Base-by-base conservation (phyloP, 37 sponge, comb jelly and placozoan genomes). In the Tethya wilhelma region DNA sequence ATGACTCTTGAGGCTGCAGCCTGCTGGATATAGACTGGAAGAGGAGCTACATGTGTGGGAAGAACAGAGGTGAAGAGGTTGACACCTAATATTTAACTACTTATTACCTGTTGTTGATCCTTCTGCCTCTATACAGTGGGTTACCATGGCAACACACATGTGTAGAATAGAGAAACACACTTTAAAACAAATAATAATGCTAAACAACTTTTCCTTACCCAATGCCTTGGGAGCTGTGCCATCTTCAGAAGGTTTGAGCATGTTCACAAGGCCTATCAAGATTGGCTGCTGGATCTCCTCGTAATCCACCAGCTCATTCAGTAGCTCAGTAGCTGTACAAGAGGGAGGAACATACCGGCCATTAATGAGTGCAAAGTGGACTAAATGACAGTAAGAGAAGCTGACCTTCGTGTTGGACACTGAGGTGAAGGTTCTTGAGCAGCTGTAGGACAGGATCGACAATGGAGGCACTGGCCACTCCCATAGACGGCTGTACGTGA, bases 381-480 rank as follows among this genome's bases (percentile, higher is more conserved):
- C n/a, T n/a, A n/a, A n/a, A n/a, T n/a, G n/a, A 11, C 64, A 38
- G 30, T 19, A 38, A 20, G 1, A 22, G 14, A 17, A 0, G n/a
- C 56, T 38, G 46, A 93, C 96, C 97, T 86, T 98, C 99, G 56
- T 87, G 83, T 66, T 98, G 99, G 4, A 96, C 90, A 40, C 86
- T 89, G 0, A 86, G 64, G 67, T 98, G 89, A n/a, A 90, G 60
- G 67, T 86, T 96, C 56, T 82, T 86, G 58, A 98, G 77, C 36
- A 98, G 78, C 41, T 77, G 77, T 40, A 96, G 84, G 14, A 77
- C 70, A 56, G 97, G 97, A 42, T 98, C 97, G 26, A 98, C 97
- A 38, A 94, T 76, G 20, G 90, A 69, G 38, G 86, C 74, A 78
- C 89, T 92, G 29, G 82, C 96, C 69, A 81, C 79, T 32, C 91